phyloP scores from a whole-genome alignment of 2,797 vertebrate species.

The Nannoperca obscura region DNA sequence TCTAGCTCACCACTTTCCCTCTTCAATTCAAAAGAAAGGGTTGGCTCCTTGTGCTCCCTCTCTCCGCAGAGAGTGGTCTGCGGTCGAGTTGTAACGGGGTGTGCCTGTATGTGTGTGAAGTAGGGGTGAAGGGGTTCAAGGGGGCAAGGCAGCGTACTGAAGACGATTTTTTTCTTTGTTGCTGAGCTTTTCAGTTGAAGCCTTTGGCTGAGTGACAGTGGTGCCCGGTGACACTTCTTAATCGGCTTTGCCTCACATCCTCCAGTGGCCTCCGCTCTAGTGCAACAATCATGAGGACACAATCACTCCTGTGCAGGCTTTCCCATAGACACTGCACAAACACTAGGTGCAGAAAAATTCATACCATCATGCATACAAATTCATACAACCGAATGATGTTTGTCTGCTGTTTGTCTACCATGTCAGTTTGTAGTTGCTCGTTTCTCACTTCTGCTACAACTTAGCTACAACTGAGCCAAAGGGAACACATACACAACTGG shows the following conservation, averaged over 20 bases:
- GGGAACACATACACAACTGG: constrained; percentile 17
- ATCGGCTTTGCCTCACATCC: constrained; percentile 76
- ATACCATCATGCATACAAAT: constrained; percentile 9
- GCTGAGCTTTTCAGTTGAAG: constrained; percentile 55
- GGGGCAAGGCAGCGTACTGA: constrained; percentile 31
- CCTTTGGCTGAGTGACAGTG: constrained; percentile 69
- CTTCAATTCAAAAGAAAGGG: constrained; percentile 44
- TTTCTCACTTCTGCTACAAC: constrained; percentile 19
- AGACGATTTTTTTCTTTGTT: constrained; percentile 56
- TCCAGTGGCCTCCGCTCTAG: constrained; percentile 67
- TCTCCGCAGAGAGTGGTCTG: constrained; percentile 19
- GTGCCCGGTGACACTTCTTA: constrained; percentile 74
- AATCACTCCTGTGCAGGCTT: constrained; percentile 66
- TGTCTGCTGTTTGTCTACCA: not conserved
- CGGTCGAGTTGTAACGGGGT: constrained; percentile 22
- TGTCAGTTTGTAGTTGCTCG: not conserved
- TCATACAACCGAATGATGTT: not conserved
- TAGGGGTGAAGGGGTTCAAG: constrained; percentile 7
- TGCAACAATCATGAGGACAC: constrained; percentile 63
- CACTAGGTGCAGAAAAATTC: constrained; percentile 40
- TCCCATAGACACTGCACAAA: constrained; percentile 24
- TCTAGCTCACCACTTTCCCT: constrained; percentile 50
- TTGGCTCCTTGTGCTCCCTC: constrained; percentile 21
- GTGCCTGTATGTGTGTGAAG: constrained; percentile 7
- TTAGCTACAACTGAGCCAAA: not conserved